Base-by-base conservation (phyloP, 2,797 vertebrate genomes). In the Rhabdomys pumilio region DNA sequence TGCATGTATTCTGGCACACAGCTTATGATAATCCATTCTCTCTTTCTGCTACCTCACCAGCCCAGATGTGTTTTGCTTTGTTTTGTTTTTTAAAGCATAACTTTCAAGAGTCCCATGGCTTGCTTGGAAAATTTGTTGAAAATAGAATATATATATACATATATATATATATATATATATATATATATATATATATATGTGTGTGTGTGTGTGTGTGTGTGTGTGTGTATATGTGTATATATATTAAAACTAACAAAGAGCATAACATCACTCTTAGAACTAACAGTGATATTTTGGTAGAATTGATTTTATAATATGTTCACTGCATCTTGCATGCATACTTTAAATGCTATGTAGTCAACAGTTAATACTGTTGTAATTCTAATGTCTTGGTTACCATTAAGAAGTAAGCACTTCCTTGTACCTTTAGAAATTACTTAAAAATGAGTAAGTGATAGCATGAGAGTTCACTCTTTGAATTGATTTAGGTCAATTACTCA, bases 381-480 rank as follows among this genome's bases (percentile, higher is more conserved):
- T 84, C 61, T 81, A 84, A 34, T 10, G 65, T 83, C 20, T 84
- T 31, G 34, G 59, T 89, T 59, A 67, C 89, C 8, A 72, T 83
- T 94, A 50, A 87, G 92, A 92, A 63, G 20, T 47, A 55, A 89
- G 15, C 50, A 73, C 76, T 81, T 96, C 93, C 19, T 24, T 90
- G 4, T 83, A 87, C 63, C 55, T 82, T 94, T 67, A 95, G 80
- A 85, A 93, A 94, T 90, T 79, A 72, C 53, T 90, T 92, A 13
- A 75, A 95, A 85, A 41, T 59, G 65, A 34, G 50, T 89, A 24
- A 53, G 29, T 75, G 57, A 12, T 26, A 86, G 0, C 65, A 13
- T 34, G 72, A 38, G 61, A 24, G 14, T 26, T 50, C 13, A 29
- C 79, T 67, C 20, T 26, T 76, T 4, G 8, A 41, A 31, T 55